Evolutionary conservation across 2,797 vertebrate species (phyloP).

Genomic region (Chrosomus eos): DNA sequence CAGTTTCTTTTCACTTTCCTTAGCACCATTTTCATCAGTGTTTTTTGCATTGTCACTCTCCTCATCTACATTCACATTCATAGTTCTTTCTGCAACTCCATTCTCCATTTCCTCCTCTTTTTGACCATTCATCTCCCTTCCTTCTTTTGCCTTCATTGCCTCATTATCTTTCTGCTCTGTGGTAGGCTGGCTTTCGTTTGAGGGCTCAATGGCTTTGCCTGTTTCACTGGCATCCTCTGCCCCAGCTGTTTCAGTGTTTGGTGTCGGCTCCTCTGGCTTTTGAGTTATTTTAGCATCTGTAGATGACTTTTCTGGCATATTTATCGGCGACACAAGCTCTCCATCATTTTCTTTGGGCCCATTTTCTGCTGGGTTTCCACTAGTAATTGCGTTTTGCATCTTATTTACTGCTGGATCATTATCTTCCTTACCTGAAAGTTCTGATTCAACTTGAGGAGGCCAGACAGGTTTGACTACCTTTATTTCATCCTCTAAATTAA

Average conservation of each 20-base stretch:
- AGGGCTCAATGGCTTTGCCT: constrained; percentile 55
- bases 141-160: constrained; percentile 41
- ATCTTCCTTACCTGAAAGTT: constrained; percentile 54
- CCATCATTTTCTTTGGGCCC: constrained; percentile 58
- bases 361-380: constrained; percentile 58
- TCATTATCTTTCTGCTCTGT: constrained; percentile 60
- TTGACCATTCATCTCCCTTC: constrained; percentile 54
- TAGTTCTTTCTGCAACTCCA: constrained; percentile 54
- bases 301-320: constrained; percentile 28
- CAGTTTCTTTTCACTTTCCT: constrained; percentile 59
- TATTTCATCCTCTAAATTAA: constrained; percentile 81
- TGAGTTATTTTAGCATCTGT: constrained; percentile 30
- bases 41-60: constrained; percentile 64
- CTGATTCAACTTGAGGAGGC: constrained; percentile 82
- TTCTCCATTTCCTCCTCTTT: constrained; percentile 56
- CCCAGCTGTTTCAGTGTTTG: constrained; percentile 32
- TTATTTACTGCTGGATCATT: constrained; percentile 62
- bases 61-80: constrained; percentile 70
- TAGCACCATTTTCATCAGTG: constrained; percentile 45
- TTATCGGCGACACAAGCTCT: constrained; percentile 25
- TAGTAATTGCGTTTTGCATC: constrained; percentile 58
- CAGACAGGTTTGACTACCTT: constrained; percentile 88
- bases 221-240: constrained; percentile 43
- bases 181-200: constrained; percentile 56
- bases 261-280: constrained; percentile 20